Base-by-base conservation (phyloP, 2,113 vertebrate genomes). In the Sisor rabdophorus region DNA sequence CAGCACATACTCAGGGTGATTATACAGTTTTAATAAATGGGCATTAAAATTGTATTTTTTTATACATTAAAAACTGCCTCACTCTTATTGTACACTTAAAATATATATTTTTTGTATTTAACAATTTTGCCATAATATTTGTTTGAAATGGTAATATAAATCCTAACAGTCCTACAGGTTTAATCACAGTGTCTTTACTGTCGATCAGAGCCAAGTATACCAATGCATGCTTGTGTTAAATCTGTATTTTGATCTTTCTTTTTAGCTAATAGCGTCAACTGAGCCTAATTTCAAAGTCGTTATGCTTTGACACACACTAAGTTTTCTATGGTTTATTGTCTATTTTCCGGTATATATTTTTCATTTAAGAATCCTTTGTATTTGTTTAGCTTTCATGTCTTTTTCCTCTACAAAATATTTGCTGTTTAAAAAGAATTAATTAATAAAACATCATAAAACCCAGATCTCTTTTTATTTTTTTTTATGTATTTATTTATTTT, bases 271-370 rank as follows among this genome's bases (percentile, higher is more conserved):
- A 22, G 61, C 53, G 63, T 70, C 24, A 47, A 61, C 70, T 80
- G 72, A 47, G 54, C 70, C 77, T 70, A 76, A 26, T 26, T 74
- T 36, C 63, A 75, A 17, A 77, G 63, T 86, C 71, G 85, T 83
- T 83, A 65, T 76, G 52, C 61, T 76, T 76, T 71, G 80, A 75
- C 83, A 59, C 69, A 80, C 17, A 44, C 71, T 60, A 59, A 15
- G 36, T 67, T 76, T 61, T 77, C 22, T 58, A 40, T 60, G 55
- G 32, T 71, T 54, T 72, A 24, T 47, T 72, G 69, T 80, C 72
- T 75, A 19, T 74, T 54, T 60, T 55, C 59, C 36, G 56, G 53
- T 79, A 70, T 79, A 54, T 28, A 55, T 63, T 54, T 71, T 56
- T 20, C 52, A 73, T 26, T 64, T 44, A 65, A 40, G 22, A 68